Conservation (phyloP, 2,113 vertebrate genomes). For the Pluvialis apricaria region DNA sequence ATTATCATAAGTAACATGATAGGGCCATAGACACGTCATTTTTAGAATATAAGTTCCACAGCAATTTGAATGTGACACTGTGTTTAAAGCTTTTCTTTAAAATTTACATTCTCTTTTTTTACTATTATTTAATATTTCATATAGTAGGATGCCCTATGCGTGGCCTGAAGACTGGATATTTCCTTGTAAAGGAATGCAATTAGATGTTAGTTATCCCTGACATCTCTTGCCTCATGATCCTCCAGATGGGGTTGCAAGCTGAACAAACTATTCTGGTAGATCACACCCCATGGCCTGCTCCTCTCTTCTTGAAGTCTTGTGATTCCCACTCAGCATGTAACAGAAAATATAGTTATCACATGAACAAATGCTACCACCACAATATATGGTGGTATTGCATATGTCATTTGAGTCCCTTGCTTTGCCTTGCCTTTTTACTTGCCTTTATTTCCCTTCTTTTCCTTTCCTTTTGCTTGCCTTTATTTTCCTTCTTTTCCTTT, state of each 20-base stretch:
- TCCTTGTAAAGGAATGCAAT: not conserved
- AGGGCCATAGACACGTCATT: accelerated
- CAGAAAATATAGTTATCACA: not conserved
- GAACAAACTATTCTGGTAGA: not conserved
- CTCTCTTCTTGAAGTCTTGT: not conserved
- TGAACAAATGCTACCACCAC: not conserved
- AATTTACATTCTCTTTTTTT: not conserved
- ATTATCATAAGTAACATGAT: not conserved
- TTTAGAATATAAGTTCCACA: not conserved
- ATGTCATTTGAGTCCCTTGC: not conserved
- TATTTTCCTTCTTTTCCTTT: not conserved
- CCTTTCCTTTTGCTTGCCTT: not conserved
- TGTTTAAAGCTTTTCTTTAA: not conserved
- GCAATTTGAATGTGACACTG: not conserved
- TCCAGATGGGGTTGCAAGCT: not conserved
- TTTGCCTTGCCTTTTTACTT: not conserved
- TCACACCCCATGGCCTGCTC: not conserved
- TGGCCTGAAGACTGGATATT: not conserved
- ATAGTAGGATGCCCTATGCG: not conserved
- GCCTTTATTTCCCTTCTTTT: not conserved
- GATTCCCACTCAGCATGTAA: not conserved
- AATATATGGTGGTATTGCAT: not conserved
- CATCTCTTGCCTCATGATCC: not conserved
- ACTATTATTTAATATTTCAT: not conserved
- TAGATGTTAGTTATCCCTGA: not conserved